phyloP scores from a whole-genome alignment of 2,888 invertebrate species.

The Watsonalla binaria region DNA sequence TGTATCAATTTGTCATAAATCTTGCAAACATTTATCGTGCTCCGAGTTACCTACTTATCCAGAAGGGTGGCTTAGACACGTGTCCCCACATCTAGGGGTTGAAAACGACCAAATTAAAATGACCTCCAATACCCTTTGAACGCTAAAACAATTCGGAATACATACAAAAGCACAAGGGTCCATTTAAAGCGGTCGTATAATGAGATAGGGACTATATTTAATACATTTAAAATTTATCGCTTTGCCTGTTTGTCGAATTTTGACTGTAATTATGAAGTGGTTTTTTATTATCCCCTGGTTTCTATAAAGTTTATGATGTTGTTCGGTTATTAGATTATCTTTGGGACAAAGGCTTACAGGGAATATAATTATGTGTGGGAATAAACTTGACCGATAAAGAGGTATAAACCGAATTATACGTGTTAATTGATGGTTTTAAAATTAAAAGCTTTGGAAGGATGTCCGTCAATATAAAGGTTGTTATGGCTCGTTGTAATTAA shows the following conservation, averaged over 20 bases:
- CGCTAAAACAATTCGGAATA: background rate
- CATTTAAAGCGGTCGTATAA: conserved; percentile 29
- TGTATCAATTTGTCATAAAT: conserved; percentile 40
- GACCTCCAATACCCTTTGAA: conserved; percentile 21
- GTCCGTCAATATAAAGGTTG: background rate
- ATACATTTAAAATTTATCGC: conserved; percentile 72
- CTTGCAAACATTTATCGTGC: conserved; percentile 69
- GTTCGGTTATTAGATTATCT: conserved; percentile 47
- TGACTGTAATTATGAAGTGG: conserved; percentile 62
- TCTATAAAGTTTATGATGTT: conserved; percentile 55
- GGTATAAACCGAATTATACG: background rate
- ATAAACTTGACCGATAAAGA: background rate
- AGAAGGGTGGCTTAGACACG: conserved; percentile 64
- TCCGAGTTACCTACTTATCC: conserved; percentile 38
- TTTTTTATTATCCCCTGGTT: conserved; percentile 51
- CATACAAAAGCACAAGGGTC: conserved; percentile 17
- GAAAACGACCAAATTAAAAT: conserved; percentile 25
- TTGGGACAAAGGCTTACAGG: conserved; percentile 5
- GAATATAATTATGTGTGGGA: conserved; percentile 15
- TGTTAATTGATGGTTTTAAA: background rate
- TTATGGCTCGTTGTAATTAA: background rate
- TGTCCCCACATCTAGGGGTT: conserved; percentile 47
- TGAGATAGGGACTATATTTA: conserved; percentile 54
- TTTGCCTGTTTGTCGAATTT: conserved; percentile 55
- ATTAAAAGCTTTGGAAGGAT: background rate